Conservation (phyloP, 2,888 invertebrate genomes). For the Diaprepes abbreviatus region DNA sequence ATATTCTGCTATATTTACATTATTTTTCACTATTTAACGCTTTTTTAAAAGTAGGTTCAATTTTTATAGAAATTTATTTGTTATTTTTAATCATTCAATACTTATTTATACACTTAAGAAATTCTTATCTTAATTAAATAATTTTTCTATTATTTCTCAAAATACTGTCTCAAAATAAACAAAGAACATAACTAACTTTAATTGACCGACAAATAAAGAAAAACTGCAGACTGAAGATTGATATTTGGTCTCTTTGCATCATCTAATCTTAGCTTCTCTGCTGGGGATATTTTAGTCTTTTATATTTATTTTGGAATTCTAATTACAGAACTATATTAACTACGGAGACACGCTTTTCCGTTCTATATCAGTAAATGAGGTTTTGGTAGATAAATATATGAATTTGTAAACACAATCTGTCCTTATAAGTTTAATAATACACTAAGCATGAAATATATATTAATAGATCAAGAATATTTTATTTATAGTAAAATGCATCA, state of each 20-base stretch:
- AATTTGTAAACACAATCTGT: not conserved
- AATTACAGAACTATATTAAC: slow-evolving; percentile 12
- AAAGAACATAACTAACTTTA: slow-evolving; percentile 7
- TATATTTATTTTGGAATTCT: not conserved
- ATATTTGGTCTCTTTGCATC: slow-evolving; percentile 5
- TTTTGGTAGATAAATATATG: not conserved
- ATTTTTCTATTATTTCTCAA: not conserved
- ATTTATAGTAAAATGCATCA: no score
- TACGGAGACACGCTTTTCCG: not conserved
- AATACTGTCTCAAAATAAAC: not conserved
- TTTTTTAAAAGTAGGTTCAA: no score
- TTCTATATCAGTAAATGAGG: slow-evolving; percentile 3
- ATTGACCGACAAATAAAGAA: slow-evolving; percentile 9
- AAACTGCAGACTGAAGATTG: slow-evolving; percentile 14
- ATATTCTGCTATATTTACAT: no score
- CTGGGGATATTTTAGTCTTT: slow-evolving; percentile 25
- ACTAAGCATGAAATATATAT: no score
- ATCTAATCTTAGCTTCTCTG: slow-evolving; percentile 29
- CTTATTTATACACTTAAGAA: no score
- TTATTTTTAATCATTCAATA: no score
- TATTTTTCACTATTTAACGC: no score
- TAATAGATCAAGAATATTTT: no score
- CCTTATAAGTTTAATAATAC: not conserved
- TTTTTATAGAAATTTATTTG: no score
- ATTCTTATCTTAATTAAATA: no score